Percentiles rank a stretch among this genome's conserved stretches.
phyloP scores from a whole-genome alignment of 1,140 invertebrate species.

The Thalassaphorura encarpata region DNA sequence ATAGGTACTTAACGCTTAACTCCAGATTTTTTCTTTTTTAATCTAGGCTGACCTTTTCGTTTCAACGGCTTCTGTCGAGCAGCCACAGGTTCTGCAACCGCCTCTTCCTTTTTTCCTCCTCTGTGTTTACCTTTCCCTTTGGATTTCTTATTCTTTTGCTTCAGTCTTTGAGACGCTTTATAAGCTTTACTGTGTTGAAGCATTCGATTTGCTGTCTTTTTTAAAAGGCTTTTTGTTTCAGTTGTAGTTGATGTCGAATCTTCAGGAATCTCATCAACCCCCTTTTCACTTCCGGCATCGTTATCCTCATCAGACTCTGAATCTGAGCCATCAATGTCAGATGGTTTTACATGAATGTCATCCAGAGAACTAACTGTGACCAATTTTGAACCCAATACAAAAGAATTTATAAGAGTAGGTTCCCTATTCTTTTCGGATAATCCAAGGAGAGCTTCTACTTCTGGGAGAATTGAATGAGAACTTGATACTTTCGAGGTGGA shows the following conservation, averaged over 20 bases:
- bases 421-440: neutral
- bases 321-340: neutral
- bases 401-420: neutral
- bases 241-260: neutral
- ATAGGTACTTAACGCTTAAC: too few species aligned
- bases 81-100: neutral
- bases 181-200: constrained; percentile 19
- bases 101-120: constrained; percentile 1
- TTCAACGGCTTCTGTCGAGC: neutral
- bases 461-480: constrained; percentile 28
- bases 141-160: constrained; percentile 22
- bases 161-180: constrained; percentile 23
- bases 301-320: neutral
- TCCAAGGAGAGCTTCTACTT: constrained; percentile 20
- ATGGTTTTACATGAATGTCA: constrained; percentile 13
- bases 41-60: neutral
- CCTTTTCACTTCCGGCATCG: constrained; percentile 1
- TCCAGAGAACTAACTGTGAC: constrained; percentile 26
- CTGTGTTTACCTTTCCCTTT: neutral
- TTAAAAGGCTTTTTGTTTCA: constrained; percentile 5
- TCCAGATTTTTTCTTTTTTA: constrained; percentile 5
- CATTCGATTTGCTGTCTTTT: constrained; percentile 19
- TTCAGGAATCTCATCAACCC: neutral
- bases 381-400: constrained; percentile 14
- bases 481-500: constrained; percentile 13